These are phyloP conservation scores for Alentia gelatinosa DNA, from an alignment of 2,888 invertebrate genomes.

Conservation along the genomic window DNA sequence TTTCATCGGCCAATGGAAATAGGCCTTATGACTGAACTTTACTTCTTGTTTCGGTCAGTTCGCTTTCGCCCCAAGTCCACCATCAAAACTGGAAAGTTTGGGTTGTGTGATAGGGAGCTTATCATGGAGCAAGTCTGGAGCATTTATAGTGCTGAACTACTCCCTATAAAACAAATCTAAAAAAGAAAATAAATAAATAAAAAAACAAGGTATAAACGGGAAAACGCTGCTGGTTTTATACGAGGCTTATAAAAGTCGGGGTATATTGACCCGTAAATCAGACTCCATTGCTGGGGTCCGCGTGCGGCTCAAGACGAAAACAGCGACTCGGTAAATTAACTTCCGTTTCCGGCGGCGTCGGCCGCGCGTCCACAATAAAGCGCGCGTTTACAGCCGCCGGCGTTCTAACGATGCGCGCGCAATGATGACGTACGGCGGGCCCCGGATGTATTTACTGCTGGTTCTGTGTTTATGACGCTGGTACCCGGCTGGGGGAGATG, in stretches of 20 bases:
- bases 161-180: no score
- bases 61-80: no score
- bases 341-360: background rate
- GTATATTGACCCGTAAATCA: conserved; percentile 42
- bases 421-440: conserved; percentile 22
- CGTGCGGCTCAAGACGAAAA: background rate
- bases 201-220: no score
- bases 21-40: no score
- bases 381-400: background rate
- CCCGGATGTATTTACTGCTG: conserved; percentile 17
- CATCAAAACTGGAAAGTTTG: no score
- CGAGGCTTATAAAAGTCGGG: conserved; percentile 20
- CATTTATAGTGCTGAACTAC: no score
- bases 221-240: conserved; percentile 11
- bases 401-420: conserved; percentile 2
- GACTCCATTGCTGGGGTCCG: background rate
- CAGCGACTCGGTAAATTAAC: conserved; percentile 36
- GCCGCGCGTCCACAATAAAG: conserved; percentile 16
- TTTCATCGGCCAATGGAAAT: no score
- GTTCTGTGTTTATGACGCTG: conserved; percentile 40
- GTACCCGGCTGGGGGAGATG: background rate
- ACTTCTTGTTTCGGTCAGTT: no score
- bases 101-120: no score
- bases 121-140: no score
- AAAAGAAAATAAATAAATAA: no score